Evolutionary conservation across 35 echinoderm and acorn worm genomes (phyloP), one percentile per base, ranked within the genome.

Genomic region (Anneissia japonica): DNA sequence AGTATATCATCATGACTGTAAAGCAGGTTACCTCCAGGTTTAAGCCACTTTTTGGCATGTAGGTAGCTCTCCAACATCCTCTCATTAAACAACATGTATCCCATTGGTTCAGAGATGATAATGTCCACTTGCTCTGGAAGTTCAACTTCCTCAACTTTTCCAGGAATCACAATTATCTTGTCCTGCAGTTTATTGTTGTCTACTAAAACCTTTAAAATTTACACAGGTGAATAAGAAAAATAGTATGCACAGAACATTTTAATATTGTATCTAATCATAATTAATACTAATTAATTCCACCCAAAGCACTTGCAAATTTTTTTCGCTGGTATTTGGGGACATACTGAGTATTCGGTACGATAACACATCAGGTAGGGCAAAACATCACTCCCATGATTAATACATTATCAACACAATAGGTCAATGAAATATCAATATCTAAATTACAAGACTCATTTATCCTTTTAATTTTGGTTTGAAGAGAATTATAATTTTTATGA

Each of bases 1-100:
- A n/a, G n/a, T n/a, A n/a, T n/a, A n/a, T n/a, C n/a, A n/a, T n/a
- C n/a, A n/a, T n/a, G n/a, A n/a, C n/a, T n/a, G n/a, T n/a, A n/a
- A n/a, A n/a, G n/a, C n/a, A n/a, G n/a, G 51, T 88, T 85, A 98
- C 95, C 95, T 73, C 87, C 92, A 4, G 86, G 88, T 89, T 98
- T 98, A 11, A 98, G 92, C 88, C 92, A 98, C 51, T 94, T 93
- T 73, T 91, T 98, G 26, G 95, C 95, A 86, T 98, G 95, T 37
- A 98, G 85, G 74, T 89, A 98, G 35, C 89, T 94, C 75, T 98
- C 94, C 86, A 98, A 39, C 95, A 98, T 98, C 39, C 95, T 88
- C 51, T 98, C 95, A 37, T 98, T 98, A 37, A 98, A 93, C 31
- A 98, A 80, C 95, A 98, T 98, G 75, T 98, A 98, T 36, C 95